Evolutionary conservation across 2,888 invertebrate genomes (phyloP).

Genomic region (Ferdinandea cuprea): DNA sequence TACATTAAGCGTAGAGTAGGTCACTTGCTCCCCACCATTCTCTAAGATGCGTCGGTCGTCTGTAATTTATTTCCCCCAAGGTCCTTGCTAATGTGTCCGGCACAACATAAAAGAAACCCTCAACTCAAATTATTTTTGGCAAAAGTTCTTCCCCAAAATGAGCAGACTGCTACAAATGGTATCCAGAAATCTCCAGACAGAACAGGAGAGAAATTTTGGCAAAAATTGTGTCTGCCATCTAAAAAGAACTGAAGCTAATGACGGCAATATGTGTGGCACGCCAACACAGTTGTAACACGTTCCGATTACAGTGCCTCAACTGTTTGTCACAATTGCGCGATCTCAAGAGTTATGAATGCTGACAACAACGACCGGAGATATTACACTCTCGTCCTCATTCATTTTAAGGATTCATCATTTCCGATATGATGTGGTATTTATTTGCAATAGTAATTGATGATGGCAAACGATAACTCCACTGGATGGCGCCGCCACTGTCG

Average conservation of each 20-base stretch:
- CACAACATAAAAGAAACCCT: too few species aligned
- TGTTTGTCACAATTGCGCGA: slow-evolving; percentile 21
- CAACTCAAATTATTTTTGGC: too few species aligned
- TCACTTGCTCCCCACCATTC: too few species aligned
- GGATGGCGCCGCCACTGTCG: not conserved
- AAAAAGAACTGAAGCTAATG: slow-evolving; percentile 39
- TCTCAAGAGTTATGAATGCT: slow-evolving; percentile 69
- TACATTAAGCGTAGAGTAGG: too few species aligned
- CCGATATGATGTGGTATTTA: slow-evolving; percentile 74
- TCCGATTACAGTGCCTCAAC: not conserved
- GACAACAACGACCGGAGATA: slow-evolving; percentile 69
- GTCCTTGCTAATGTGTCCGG: too few species aligned
- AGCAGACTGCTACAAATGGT: too few species aligned
- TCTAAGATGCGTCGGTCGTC: too few species aligned
- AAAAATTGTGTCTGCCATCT: slow-evolving; percentile 22
- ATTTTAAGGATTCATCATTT: slow-evolving; percentile 74
- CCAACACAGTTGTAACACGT: not conserved
- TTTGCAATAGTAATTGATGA: slow-evolving; percentile 75
- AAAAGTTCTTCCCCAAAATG: not conserved
- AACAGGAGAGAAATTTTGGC: too few species aligned
- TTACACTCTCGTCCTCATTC: slow-evolving; percentile 70
- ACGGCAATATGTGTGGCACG: not conserved
- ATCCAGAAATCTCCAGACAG: too few species aligned
- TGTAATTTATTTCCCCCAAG: too few species aligned
- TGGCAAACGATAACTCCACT: slow-evolving; percentile 65